These are phyloP conservation scores for Strix aluco DNA, from an alignment of 2,113 vertebrate genomes.

Conservation along the genomic window DNA sequence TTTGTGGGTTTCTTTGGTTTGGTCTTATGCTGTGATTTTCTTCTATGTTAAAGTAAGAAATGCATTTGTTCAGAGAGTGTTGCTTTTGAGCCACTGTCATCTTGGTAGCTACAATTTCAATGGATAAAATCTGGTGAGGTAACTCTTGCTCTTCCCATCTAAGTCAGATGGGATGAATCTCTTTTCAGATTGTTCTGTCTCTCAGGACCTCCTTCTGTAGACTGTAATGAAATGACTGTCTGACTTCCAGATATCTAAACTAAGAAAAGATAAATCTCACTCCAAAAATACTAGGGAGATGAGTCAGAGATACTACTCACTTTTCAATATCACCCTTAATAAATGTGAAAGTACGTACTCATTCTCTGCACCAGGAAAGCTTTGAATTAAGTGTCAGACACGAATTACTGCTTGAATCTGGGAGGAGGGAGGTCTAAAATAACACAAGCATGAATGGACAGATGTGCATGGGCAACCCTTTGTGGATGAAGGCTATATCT, in stretches of 20 bases:
- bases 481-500: not conserved
- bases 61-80: not conserved
- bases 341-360: not conserved
- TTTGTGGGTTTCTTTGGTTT: not conserved
- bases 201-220: not conserved
- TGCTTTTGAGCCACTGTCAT: not conserved
- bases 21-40: not conserved
- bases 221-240: not conserved
- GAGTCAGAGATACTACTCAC: not conserved
- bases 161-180: not conserved
- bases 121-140: not conserved
- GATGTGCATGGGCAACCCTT: not conserved
- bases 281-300: not conserved
- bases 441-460: not conserved
- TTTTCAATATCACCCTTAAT: not conserved
- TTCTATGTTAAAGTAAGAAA: not conserved
- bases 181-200: not conserved
- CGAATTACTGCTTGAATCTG: not conserved
- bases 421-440: not conserved
- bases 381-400: rapidly evolving
- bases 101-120: not conserved
- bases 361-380: not conserved
- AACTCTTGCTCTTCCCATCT: not conserved
- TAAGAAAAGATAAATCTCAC: not conserved
- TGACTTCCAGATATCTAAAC: not conserved